Evolutionary conservation across 2,797 vertebrate genomes (phyloP), one percentile per base, ranked within the genome.

Genomic region (Crenichthys baileyi): DNA sequence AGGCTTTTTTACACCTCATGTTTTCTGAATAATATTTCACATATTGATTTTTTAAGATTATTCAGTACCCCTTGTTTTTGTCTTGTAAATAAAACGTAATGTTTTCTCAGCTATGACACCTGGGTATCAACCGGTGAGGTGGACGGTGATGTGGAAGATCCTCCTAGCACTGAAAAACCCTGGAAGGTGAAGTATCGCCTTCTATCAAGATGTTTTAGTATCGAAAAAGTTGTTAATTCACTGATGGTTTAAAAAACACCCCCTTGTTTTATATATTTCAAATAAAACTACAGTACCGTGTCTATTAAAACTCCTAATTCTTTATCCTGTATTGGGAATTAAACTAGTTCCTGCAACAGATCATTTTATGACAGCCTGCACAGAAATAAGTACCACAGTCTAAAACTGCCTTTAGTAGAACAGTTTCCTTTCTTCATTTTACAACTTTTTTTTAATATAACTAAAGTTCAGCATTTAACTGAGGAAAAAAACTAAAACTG

Each of bases 81-180:
- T 1, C 18, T 13, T 26, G 1, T 39, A 70, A 61, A 26, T 44
- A 20, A 75, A 44, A 41, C 12, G 9, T 65, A 6, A 8, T 79
- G 0, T 71, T 76, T 12, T 70, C 58, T 26, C 46, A 98, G 98
- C 92, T 99, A 99, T 26, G 98, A 99, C 82, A 98, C 97, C 84
- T 99, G 98, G 98, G 94, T 99, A 31, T 96, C 98, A 0, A 92
- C 94, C 84, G 95, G 93, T 3, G 98, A 99, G 73, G 93, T 99
- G 26, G 98, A 99, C 2, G 96, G 96, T 0, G 98, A 99, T 1
- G 94, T 98, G 15, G 98, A 99, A 93, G 98, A 99, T 53, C 95
- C 98, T 24, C 97, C 97, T 0, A 97, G 95, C 91, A 91, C 95
- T 1, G 98, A 99, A 92, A 96, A 97, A 75, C 96, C 98, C 0